Conservation (phyloP, 2,888 invertebrate genomes). For the Cheilosia grossa region DNA sequence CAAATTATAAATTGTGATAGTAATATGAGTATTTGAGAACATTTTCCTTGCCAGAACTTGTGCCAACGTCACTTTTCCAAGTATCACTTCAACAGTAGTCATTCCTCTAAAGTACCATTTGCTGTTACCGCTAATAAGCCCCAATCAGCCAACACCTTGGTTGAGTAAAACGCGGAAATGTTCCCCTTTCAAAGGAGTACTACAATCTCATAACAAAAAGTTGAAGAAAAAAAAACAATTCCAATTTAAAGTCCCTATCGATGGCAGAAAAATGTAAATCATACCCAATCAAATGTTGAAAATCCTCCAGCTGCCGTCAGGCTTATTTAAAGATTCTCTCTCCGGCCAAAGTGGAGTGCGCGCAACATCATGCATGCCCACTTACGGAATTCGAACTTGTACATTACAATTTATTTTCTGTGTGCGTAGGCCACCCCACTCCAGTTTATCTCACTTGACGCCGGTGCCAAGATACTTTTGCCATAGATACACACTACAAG, state of each 20-base stretch:
- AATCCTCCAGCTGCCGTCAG: conserved; percentile 50
- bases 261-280: conserved; percentile 51
- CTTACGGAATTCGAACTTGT: conserved; percentile 45
- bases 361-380: conserved; percentile 39
- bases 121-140: no score
- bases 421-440: conserved; percentile 57
- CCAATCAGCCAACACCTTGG: no score
- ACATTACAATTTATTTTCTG: conserved; percentile 62
- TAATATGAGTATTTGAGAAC: no score
- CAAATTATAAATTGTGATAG: no score
- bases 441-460: conserved; percentile 50
- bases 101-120: no score
- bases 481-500: conserved; percentile 42
- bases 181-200: no score
- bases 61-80: no score
- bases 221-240: no score
- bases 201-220: no score
- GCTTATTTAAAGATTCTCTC: conserved; percentile 36
- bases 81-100: no score
- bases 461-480: conserved; percentile 40
- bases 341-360: not conserved
- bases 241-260: not conserved
- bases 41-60: no score
- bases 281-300: conserved; percentile 63
- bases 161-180: no score